Evolutionary conservation across 2,888 invertebrate species (phyloP), one percentile per base, ranked within the genome.

Genomic region (Leptinotarsa tumamoca): DNA sequence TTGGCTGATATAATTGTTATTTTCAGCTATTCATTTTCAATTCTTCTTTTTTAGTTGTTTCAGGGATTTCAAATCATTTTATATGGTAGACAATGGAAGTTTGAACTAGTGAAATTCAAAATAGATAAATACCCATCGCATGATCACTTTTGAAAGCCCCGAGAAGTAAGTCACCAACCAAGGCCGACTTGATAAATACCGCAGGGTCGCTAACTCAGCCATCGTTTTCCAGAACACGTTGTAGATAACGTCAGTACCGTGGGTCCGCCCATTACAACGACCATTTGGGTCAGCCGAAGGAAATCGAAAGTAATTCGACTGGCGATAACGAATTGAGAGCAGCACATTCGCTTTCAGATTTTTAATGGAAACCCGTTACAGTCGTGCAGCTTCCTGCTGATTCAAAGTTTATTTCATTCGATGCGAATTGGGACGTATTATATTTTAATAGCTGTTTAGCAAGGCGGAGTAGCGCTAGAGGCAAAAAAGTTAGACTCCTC

Each of bases 271-370:
- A 17, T 18, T 4, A 23, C 68, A 68, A 27, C 43, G 27, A 27
- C 18, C 54, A 69, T 69, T 69, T 54, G 69, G 69, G 54, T 58
- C 56, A 56, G 14, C 33, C 21, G 56, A 43, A 27, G n/a, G 69
- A 69, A 56, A 69, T 69, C 56, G 69, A 69, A 69, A 69, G 69
- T 69, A 33, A 63, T 33, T 63, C 63, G 43, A 63, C 63, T 4
- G 63, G 63, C 27, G 63, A 63, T 63, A 23, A 21, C 4, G 52
- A 69, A 56, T 56, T n/a, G 54, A 69, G 69, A 69, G 21, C 43
- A 43, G 43, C 69, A 69, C 69, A 69, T 69, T 69, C 69, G 69
- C 69, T 69, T 69, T 54, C 61, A 15, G 61, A 61, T 61, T 61
- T 61, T 61, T 61, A 27, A 18, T 63, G 63, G n/a, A 63, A 63